Percentiles rank a stretch among this genome's conserved stretches.
Conservation (phyloP, 2,888 invertebrate genomes). For the Pachliopta kotzebuea region DNA sequence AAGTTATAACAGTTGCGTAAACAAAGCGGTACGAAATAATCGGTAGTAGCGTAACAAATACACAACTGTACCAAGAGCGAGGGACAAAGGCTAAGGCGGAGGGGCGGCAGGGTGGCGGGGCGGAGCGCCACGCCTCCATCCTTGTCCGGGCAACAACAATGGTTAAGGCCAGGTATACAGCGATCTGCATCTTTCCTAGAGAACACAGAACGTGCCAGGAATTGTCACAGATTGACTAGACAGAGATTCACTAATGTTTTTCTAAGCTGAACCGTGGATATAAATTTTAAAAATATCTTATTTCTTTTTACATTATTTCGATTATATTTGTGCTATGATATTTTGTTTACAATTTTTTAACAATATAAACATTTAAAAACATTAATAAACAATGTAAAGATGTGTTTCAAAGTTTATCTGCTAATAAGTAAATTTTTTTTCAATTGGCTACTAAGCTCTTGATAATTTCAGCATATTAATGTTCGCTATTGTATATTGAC, state of each 20-base stretch:
- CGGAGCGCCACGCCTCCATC: conserved; percentile 66
- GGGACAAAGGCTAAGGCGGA: conserved; percentile 46
- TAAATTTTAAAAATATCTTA: not conserved
- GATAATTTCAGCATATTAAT: no score
- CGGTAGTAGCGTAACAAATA: conserved; percentile 42
- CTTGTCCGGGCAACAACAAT: conserved; percentile 56
- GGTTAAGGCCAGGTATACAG: conserved; percentile 55
- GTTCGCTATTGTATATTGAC: no score
- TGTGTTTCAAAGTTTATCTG: no score
- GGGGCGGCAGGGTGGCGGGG: conserved; percentile 54
- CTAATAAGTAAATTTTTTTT: no score
- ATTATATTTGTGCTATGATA: no score
- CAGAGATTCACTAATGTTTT: not conserved
- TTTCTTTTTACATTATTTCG: not conserved
- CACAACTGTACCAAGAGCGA: conserved; percentile 50
- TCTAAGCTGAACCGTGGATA: not conserved
- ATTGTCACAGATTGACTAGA: conserved; percentile 13
- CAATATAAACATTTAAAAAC: no score
- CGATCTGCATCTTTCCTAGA: conserved; percentile 56
- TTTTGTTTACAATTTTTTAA: no score
- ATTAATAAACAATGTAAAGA: no score
- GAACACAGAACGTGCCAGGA: conserved; percentile 19
- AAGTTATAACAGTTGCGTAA: conserved; percentile 51
- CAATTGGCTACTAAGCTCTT: no score
- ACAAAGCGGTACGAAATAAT: conserved; percentile 50